Conservation (phyloP, 2,797 vertebrate species). For the Leuciscus waleckii region DNA sequence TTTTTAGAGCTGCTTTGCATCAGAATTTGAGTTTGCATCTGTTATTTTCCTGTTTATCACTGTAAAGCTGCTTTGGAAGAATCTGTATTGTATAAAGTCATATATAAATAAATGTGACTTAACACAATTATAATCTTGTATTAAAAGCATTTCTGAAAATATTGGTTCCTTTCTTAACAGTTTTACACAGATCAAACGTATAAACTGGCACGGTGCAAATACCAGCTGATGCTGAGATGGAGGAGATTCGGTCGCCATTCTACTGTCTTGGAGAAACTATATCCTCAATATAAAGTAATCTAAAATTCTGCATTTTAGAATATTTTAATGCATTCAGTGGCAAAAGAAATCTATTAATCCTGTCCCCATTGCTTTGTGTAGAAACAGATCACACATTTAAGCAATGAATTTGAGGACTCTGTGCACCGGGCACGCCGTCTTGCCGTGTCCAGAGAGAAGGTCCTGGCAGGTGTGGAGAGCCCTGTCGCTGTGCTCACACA, state of each 20-base stretch:
- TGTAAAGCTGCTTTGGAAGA: not conserved
- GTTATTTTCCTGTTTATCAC: not conserved
- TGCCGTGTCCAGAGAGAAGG: slow-evolving; percentile 72
- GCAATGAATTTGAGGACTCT: slow-evolving; percentile 73
- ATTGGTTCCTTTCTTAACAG: slow-evolving; percentile 56
- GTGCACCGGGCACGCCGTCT: slow-evolving; percentile 78
- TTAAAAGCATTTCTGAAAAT: not conserved
- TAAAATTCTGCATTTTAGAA: not conserved
- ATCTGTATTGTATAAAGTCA: not conserved
- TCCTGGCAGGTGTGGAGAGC: slow-evolving; percentile 71
- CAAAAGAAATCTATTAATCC: not conserved
- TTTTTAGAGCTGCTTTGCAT: not conserved
- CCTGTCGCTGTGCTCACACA: slow-evolving; percentile 63
- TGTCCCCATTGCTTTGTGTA: slow-evolving; percentile 44
- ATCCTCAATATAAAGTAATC: slow-evolving; percentile 77
- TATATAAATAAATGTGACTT: not conserved
- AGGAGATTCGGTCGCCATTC: slow-evolving; percentile 79
- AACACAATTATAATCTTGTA: not conserved
- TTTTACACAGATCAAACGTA: slow-evolving; percentile 79
- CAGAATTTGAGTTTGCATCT: not conserved
- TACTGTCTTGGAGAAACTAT: slow-evolving; percentile 74
- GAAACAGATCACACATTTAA: slow-evolving; percentile 71
- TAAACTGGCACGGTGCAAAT: slow-evolving; percentile 81
- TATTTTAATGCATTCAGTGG: not conserved
- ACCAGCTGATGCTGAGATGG: slow-evolving; percentile 81